A percentile compares a stretch with the other conserved stretches of the same genome.
Evolutionary conservation across 2,113 vertebrate genomes (phyloP).

Genomic region (Capreolus pygargus): DNA sequence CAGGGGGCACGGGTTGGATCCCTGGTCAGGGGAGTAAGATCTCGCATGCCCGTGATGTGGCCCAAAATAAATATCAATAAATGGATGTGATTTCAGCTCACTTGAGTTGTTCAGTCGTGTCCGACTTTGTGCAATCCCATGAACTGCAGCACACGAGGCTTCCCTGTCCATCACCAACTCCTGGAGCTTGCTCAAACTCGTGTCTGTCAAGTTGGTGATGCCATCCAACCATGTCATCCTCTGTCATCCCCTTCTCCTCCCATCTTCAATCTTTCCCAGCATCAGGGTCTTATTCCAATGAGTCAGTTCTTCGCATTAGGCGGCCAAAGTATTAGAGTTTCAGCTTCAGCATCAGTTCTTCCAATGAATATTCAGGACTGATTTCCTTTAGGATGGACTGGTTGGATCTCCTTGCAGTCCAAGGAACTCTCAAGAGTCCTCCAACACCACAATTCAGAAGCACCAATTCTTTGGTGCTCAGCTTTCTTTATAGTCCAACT

Average conservation of each 20-base stretch:
- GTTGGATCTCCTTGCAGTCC: not conserved
- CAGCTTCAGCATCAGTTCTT: not conserved
- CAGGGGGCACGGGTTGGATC: not conserved
- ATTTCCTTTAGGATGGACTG: not conserved
- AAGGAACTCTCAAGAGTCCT: not conserved
- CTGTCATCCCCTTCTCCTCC: not conserved
- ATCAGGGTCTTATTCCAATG: not conserved
- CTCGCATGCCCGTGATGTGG: not conserved
- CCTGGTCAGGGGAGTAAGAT: not conserved
- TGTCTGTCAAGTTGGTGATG: fast-evolving
- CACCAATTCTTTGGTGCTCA: not conserved
- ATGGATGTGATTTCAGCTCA: not conserved
- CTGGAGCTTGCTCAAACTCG: fast-evolving
- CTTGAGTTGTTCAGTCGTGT: not conserved
- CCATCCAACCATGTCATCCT: not conserved
- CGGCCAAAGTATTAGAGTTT: not conserved
- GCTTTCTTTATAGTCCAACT: not conserved
- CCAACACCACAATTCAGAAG: not conserved
- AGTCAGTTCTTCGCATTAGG: not conserved
- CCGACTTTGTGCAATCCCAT: not conserved
- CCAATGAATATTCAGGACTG: not conserved
- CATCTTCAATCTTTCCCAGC: not conserved
- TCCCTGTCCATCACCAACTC: not conserved
- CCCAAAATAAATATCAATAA: not conserved
- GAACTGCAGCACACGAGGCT: not conserved